These are phyloP conservation scores for Polia nebulosa DNA, from an alignment of 2,888 invertebrate species.

Conservation along the genomic window DNA sequence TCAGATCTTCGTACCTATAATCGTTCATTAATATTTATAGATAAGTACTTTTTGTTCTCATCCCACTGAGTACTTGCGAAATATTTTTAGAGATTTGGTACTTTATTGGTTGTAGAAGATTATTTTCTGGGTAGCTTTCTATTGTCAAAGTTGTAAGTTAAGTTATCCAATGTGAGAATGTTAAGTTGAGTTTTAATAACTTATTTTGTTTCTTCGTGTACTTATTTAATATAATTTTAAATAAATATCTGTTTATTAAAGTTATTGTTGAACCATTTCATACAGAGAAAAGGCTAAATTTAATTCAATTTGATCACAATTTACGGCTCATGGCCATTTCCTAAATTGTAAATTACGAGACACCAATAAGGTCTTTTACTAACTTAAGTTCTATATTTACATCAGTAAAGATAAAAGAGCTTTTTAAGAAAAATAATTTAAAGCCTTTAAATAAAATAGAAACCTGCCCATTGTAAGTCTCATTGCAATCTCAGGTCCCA, in stretches of 20 bases:
- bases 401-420: not conserved
- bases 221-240: no score
- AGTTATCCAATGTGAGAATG: not conserved
- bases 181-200: not conserved
- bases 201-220: not conserved
- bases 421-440: not conserved
- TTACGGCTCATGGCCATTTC: no score
- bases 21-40: slow-evolving; percentile 68
- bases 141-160: not conserved
- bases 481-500: slow-evolving; percentile 31
- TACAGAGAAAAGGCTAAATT: not conserved
- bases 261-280: not conserved
- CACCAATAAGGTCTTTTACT: no score
- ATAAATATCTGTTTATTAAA: no score
- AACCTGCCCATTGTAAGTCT: slow-evolving; percentile 37
- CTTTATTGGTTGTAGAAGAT: not conserved
- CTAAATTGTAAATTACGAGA: not conserved
- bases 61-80: slow-evolving; percentile 35
- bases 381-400: not conserved
- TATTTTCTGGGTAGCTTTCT: not conserved
- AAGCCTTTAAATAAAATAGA: slow-evolving; percentile 16
- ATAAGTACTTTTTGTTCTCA: slow-evolving; percentile 63
- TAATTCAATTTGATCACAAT: not conserved
- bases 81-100: slow-evolving; percentile 14
- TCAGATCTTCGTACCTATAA: slow-evolving; percentile 63